These are phyloP conservation scores for Nannobrachium achirus DNA, from an alignment of 2,113 vertebrate genomes.

Conservation along the genomic window DNA sequence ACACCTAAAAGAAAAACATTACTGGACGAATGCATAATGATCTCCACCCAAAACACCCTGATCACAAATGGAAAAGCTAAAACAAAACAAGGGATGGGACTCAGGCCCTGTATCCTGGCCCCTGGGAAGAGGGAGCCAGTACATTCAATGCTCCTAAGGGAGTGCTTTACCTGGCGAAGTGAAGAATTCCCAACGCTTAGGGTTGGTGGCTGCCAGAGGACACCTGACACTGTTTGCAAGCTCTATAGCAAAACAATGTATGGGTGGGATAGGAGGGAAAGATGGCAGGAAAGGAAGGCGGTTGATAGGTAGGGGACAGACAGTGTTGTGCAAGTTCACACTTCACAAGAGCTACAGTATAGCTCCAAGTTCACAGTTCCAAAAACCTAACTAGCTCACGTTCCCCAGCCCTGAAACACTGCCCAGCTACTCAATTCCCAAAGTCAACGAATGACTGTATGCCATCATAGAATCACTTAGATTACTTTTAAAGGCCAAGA, in stretches of 20 bases:
- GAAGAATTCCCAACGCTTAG: slow-evolving; percentile 93
- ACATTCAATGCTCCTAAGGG: slow-evolving; percentile 2
- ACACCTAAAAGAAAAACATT: not conserved
- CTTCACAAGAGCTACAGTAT: too few species aligned
- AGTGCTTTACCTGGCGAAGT: slow-evolving; percentile 87
- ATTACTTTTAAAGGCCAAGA: too few species aligned
- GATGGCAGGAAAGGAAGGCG: slow-evolving; percentile 4
- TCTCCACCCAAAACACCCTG: slow-evolving; percentile 8
- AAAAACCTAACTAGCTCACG: too few species aligned
- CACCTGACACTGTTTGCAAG: slow-evolving; percentile 75
- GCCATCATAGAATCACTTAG: too few species aligned
- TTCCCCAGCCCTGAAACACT: too few species aligned
- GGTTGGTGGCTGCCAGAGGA: slow-evolving; percentile 86
- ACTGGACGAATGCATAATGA: slow-evolving; percentile 1
- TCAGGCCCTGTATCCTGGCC: not conserved
- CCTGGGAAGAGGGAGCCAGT: not conserved
- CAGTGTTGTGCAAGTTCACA: not conserved
- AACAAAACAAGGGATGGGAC: slow-evolving; percentile 7
- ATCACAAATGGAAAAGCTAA: not conserved
- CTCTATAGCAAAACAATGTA: slow-evolving; percentile 65
- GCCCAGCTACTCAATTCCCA: too few species aligned
- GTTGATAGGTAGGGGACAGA: slow-evolving; percentile 1
- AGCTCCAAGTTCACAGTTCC: too few species aligned
- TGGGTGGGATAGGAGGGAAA: slow-evolving; percentile 16
- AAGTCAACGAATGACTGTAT: too few species aligned